Conservation (phyloP, 1,140 invertebrate genomes). For the Contarinia nasturtii region DNA sequence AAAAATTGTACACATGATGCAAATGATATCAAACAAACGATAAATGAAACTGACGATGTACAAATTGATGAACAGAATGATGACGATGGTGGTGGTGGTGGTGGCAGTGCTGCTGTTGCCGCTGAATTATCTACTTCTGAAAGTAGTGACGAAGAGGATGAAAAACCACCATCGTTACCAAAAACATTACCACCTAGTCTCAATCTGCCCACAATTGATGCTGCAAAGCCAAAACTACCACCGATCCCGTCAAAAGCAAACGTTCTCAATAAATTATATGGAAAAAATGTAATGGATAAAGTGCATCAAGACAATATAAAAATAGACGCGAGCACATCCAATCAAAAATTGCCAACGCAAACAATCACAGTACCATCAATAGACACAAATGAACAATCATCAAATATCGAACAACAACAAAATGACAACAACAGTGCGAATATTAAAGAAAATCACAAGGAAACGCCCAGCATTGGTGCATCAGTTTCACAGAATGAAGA, state of each 20-base stretch:
- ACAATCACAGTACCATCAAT: neutral
- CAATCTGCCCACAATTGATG: neutral
- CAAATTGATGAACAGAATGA: conserved; percentile 1
- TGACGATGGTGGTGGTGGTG: neutral
- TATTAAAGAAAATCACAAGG: no score
- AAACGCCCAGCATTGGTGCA: neutral
- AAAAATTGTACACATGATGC: neutral
- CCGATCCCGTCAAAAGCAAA: neutral
- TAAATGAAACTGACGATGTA: neutral
- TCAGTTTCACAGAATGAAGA: neutral
- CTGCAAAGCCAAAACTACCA: neutral
- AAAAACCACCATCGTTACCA: neutral
- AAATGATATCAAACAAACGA: neutral
- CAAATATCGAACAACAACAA: neutral
- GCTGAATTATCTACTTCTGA: neutral
- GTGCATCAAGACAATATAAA: neutral
- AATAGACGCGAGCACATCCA: neutral
- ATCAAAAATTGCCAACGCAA: neutral
- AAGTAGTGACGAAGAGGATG: neutral
- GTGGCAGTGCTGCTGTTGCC: conserved; percentile 1
- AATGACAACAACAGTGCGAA: neutral
- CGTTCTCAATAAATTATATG: neutral
- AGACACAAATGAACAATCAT: neutral
- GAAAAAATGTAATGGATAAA: neutral
- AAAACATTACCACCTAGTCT: neutral